Evolutionary conservation across 2,113 vertebrate genomes (phyloP).

Genomic region (Ptychochromis oligacanthus): DNA sequence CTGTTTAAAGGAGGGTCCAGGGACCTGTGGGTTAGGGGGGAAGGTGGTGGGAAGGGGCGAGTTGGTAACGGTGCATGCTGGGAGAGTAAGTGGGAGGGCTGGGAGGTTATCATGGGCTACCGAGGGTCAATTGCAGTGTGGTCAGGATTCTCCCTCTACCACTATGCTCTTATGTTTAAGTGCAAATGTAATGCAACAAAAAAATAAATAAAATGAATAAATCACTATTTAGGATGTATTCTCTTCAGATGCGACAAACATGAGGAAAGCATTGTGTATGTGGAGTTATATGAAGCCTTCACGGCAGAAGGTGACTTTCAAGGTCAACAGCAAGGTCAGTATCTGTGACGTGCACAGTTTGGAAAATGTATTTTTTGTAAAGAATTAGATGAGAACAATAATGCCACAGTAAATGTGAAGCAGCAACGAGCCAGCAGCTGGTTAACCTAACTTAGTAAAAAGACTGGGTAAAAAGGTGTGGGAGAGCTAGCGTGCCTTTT

Average conservation of each 20-base stretch:
- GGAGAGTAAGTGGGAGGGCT: slow-evolving; percentile 16
- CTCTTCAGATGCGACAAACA: neutral
- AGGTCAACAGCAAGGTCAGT: neutral
- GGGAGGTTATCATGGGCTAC: slow-evolving; percentile 43
- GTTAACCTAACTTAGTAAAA: neutral
- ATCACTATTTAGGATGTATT: neutral
- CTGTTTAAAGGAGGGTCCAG: no score
- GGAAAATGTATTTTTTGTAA: neutral
- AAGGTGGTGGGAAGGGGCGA: slow-evolving; percentile 46
- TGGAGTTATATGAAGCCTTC: neutral
- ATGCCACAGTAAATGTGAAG: neutral
- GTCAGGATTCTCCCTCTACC: neutral
- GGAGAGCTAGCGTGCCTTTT: neutral
- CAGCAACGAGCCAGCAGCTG: neutral
- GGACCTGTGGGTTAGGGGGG: slow-evolving; percentile 61
- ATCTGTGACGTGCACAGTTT: neutral
- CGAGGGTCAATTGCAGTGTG: slow-evolving; percentile 44
- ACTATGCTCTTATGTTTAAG: neutral
- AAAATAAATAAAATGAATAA: no score
- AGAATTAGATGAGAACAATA: no score
- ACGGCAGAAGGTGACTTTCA: neutral
- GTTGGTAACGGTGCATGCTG: slow-evolving; percentile 47
- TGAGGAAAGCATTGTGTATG: neutral
- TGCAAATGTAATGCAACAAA: slow-evolving; percentile 1
- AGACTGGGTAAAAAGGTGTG: neutral